Evolutionary conservation across 2,797 vertebrate genomes (phyloP).

Genomic region (Jordanella pulchra): DNA sequence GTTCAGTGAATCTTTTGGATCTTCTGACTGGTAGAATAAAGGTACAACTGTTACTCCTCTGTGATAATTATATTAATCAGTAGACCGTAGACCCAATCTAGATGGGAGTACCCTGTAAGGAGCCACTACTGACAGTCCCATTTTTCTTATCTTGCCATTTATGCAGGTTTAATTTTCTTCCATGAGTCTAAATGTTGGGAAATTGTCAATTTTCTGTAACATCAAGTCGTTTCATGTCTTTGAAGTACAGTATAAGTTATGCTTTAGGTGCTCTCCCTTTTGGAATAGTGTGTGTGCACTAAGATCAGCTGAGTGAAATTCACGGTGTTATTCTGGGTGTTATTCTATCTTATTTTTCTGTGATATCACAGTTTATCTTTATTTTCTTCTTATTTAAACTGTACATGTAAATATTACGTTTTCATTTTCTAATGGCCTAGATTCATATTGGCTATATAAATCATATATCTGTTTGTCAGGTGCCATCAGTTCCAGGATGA

Average conservation of each 20-base stretch:
- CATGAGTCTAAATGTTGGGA: background rate
- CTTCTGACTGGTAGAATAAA: background rate
- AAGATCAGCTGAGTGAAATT: background rate
- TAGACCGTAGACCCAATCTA: background rate
- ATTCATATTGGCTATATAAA: too few relatives aligned
- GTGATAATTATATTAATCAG: background rate
- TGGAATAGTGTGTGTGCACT: background rate
- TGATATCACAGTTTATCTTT: background rate
- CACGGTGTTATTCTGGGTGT: background rate
- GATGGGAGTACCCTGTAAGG: background rate
- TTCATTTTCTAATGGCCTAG: background rate
- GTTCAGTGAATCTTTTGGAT: too few relatives aligned
- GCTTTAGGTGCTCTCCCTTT: background rate
- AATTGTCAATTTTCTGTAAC: background rate
- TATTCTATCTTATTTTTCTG: background rate
- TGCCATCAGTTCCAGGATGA: background rate
- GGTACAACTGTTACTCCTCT: background rate
- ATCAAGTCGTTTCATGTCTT: background rate
- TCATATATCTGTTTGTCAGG: background rate
- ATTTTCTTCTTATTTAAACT: background rate
- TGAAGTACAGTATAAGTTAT: background rate
- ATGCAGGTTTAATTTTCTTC: background rate
- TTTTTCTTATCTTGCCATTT: background rate
- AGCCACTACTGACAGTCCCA: background rate
- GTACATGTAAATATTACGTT: background rate